Evolutionary conservation across 2,113 vertebrate genomes (phyloP).

Genomic region (Sylvietta virens): DNA sequence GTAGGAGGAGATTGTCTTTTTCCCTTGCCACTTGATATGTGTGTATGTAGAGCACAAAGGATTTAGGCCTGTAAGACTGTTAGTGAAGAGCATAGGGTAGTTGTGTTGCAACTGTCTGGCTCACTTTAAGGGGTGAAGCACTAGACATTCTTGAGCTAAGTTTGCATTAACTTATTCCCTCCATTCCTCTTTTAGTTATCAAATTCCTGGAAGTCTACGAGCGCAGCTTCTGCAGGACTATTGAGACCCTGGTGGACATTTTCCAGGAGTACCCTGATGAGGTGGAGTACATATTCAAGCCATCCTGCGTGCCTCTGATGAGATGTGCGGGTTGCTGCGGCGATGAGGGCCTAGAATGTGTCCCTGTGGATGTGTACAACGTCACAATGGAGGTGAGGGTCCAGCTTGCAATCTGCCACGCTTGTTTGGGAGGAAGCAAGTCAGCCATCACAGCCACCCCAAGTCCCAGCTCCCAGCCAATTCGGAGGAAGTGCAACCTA

Average conservation of each 20-base stretch:
- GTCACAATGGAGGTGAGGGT: constrained; percentile 91
- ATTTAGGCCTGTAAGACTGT: not conserved
- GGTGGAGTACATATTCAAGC: constrained; percentile 95
- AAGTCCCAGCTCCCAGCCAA: not conserved
- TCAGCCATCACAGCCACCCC: not conserved
- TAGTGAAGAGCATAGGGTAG: not conserved
- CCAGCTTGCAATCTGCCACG: not conserved
- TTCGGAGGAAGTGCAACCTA: not conserved
- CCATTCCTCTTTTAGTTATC: constrained; percentile 77
- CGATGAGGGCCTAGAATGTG: constrained; percentile 90
- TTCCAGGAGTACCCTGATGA: constrained; percentile 96
- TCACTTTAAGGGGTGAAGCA: not conserved
- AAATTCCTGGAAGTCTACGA: constrained; percentile 91
- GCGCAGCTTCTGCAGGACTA: constrained; percentile 88
- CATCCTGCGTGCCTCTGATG: constrained; percentile 91
- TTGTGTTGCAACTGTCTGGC: constrained; percentile 25
- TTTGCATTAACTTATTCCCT: constrained; percentile 38
- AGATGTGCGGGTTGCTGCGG: constrained; percentile 95
- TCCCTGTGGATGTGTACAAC: constrained; percentile 83
- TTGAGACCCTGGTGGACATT: constrained; percentile 95
- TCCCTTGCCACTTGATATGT: not conserved
- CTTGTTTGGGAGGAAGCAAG: not conserved
- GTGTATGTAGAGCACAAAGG: not conserved
- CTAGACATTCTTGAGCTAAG: not conserved
- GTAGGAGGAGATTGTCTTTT: not conserved